Conservation (phyloP, 2,113 vertebrate species). For the Boulengeromyrus knoepffleri region DNA sequence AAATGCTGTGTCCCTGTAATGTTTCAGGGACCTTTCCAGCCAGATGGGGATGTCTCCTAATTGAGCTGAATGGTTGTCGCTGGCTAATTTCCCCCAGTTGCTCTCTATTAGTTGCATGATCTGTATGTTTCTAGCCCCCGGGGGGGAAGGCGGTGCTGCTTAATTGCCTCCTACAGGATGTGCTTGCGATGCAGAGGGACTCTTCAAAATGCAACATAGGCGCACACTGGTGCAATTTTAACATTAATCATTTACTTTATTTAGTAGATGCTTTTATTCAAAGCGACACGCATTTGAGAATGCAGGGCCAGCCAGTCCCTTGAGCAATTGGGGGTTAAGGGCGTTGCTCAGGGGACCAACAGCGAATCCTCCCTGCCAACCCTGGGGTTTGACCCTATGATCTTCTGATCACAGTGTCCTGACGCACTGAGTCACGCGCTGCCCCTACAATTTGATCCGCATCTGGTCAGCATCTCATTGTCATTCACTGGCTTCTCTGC, state of each 20-base stretch:
- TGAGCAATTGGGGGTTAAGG: background rate
- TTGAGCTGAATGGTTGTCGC: background rate
- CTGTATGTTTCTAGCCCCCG: background rate
- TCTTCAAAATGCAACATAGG: background rate
- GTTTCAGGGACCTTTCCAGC: background rate
- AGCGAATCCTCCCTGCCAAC: background rate
- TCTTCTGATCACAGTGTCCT: background rate
- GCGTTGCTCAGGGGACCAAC: background rate
- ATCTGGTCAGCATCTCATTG: background rate
- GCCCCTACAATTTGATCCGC: background rate
- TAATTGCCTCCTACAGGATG: slow-evolving; percentile 15
- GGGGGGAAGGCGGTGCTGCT: background rate
- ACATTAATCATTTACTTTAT: background rate
- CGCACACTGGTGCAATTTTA: background rate
- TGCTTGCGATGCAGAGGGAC: slow-evolving; percentile 3
- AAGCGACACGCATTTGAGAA: background rate
- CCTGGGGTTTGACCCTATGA: background rate
- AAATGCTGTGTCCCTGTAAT: background rate
- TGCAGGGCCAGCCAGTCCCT: background rate
- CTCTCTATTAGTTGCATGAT: slow-evolving; percentile 6
- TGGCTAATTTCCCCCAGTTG: slow-evolving; percentile 11
- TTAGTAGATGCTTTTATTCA: background rate
- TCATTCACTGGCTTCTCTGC: background rate
- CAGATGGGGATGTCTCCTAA: background rate
- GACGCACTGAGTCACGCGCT: background rate